Evolutionary conservation across 1,140 invertebrate genomes (phyloP).

Genomic region (Neocloeon triangulifer): DNA sequence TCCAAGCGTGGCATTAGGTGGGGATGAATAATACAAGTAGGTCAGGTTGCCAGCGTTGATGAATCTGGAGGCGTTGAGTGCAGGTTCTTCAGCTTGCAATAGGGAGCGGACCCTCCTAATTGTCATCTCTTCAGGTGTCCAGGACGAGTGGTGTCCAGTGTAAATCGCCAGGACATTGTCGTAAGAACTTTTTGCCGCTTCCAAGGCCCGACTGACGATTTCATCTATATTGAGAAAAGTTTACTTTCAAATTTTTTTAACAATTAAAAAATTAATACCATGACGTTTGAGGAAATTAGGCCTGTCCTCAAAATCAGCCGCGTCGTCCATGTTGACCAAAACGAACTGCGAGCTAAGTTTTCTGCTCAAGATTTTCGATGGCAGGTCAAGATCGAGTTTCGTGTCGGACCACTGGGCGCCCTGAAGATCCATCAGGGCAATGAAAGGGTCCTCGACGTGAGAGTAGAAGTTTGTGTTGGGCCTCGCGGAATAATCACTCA

Average conservation of each 20-base stretch:
- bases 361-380: background rate
- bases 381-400: background rate
- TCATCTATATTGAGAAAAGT: background rate
- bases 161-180: background rate
- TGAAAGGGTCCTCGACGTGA: too few relatives aligned
- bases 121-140: background rate
- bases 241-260: background rate
- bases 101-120: background rate
- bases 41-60: too few relatives aligned
- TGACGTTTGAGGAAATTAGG: constrained; percentile 2
- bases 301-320: background rate
- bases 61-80: too few relatives aligned
- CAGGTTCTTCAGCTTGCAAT: too few relatives aligned
- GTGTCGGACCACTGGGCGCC: too few relatives aligned
- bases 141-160: background rate
- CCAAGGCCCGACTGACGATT: background rate
- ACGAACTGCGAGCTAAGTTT: background rate
- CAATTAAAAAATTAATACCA: background rate
- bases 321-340: background rate
- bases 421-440: too few relatives aligned
- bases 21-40: too few relatives aligned
- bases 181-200: background rate
- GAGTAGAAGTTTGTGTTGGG: too few relatives aligned
- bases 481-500: too few relatives aligned
- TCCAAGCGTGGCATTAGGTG: too few relatives aligned